Conservation (phyloP, 2,888 invertebrate species). For the Pecten maximus region DNA sequence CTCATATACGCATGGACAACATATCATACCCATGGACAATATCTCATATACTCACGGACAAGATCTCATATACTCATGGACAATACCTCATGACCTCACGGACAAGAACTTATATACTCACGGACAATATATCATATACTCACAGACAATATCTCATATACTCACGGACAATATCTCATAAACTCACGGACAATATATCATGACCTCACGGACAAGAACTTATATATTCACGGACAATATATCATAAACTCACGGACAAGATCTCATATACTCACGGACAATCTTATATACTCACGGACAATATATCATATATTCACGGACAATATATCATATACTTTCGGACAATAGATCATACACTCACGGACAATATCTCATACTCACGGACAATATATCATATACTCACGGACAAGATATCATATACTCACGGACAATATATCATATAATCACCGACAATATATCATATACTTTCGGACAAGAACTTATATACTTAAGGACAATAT, state of each 20-base stretch:
- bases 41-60: not conserved
- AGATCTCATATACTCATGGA: not conserved
- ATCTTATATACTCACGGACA: not conserved
- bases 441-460: not conserved
- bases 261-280: not conserved
- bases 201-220: not conserved
- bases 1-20: not conserved
- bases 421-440: not conserved
- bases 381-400: not conserved
- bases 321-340: not conserved
- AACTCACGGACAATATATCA: not conserved
- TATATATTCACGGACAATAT: not conserved
- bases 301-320: not conserved
- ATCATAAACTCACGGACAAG: not conserved
- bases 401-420: not conserved
- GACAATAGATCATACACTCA: not conserved
- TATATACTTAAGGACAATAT: not conserved
- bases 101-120: not conserved
- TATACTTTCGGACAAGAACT: not conserved
- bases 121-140: not conserved
- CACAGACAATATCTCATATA: not conserved
- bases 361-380: not conserved
- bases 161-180: too few relatives aligned
- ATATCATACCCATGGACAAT: not conserved
- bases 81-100: not conserved